phyloP scores from a whole-genome alignment of 2,888 invertebrate species.

The Lepidonotus clava region DNA sequence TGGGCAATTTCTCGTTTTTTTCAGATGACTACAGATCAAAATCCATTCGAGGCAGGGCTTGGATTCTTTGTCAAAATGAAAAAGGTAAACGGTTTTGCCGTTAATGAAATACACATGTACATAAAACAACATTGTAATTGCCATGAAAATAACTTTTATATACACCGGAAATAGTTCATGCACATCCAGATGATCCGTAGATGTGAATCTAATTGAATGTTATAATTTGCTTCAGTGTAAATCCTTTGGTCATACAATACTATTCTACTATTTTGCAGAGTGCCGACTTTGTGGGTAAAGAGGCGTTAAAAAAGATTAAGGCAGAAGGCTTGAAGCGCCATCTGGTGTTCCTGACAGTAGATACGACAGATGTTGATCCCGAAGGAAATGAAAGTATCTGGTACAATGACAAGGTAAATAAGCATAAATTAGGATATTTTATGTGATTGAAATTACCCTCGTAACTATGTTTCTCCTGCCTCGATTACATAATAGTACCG shows the following conservation, averaged over 20 bases:
- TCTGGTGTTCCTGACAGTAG: constrained; percentile 70
- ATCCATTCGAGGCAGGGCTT: constrained; percentile 81
- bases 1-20: not conserved
- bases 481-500: no score
- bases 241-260: no score
- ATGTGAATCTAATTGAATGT: not conserved
- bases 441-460: no score
- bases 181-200: not conserved
- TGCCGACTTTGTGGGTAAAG: constrained; percentile 75
- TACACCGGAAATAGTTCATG: not conserved
- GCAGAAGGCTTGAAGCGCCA: constrained; percentile 64
- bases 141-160: not conserved
- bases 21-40: constrained; percentile 81
- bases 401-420: constrained; percentile 70
- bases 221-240: no score
- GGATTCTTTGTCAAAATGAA: constrained; percentile 76
- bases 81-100: constrained; percentile 68
- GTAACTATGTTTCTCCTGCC: no score
- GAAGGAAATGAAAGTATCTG: constrained; percentile 79
- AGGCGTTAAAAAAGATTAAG: constrained; percentile 67
- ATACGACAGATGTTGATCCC: constrained; percentile 72
- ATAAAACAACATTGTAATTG: not conserved
- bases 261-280: constrained; percentile 60
- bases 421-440: no score
- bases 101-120: not conserved